phyloP scores from a whole-genome alignment of 1,140 invertebrate species.

The Drosophila lacteicornis region DNA sequence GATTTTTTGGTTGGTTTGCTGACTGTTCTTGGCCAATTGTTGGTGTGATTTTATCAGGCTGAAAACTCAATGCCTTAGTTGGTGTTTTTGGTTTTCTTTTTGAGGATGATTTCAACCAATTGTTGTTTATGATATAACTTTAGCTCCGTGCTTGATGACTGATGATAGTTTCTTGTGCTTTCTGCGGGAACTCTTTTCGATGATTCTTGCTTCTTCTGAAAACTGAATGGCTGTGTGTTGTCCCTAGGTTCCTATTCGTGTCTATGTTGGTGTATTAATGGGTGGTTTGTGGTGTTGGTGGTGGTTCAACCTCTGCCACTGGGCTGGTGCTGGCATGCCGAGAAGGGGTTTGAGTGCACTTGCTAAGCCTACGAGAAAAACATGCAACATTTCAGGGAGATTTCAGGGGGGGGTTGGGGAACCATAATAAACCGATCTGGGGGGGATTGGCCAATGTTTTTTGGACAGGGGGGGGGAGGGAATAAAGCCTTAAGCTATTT shows the following conservation, averaged over 20 bases:
- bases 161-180: constrained; percentile 4
- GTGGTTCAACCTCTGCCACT: constrained; percentile 33
- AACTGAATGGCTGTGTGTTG: constrained; percentile 18
- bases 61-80: constrained; percentile 33
- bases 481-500: constrained; percentile 20
- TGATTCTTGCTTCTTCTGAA: constrained; percentile 6
- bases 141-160: not conserved
- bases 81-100: constrained; percentile 4
- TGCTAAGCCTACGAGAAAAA: constrained; percentile 13
- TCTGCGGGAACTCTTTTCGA: constrained; percentile 3
- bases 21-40: constrained; percentile 23
- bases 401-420: not conserved
- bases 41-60: constrained; percentile 36
- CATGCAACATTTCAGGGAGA: constrained; percentile 24
- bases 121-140: constrained; percentile 2
- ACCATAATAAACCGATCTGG: constrained; percentile 10
- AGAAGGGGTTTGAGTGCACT: constrained; percentile 18
- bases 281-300: not conserved
- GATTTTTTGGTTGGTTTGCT: constrained; percentile 8
- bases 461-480: no score
- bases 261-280: constrained; percentile 18
- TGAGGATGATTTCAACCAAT: constrained; percentile 12
- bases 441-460: constrained; percentile 22
- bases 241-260: not conserved
- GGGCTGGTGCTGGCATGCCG: constrained; percentile 33